Conservation (phyloP, 2,113 vertebrate genomes). For the Cyanistes caeruleus region DNA sequence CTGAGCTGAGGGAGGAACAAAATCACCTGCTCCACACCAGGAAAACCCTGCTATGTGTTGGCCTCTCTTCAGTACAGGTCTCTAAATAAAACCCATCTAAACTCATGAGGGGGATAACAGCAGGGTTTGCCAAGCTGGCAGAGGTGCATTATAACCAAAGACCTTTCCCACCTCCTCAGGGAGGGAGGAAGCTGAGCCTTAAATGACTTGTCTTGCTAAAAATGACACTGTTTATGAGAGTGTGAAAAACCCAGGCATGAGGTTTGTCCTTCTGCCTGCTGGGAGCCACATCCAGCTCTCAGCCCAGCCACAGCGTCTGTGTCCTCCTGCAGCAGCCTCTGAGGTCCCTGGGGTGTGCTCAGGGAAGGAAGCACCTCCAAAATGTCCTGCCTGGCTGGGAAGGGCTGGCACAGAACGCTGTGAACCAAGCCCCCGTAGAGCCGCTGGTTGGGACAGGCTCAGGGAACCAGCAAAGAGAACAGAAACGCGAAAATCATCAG, state of each 20-base stretch:
- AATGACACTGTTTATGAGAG: not conserved
- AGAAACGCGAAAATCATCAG: not conserved
- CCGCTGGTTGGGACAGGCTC: not conserved
- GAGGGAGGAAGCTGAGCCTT: not conserved
- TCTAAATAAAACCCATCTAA: not conserved
- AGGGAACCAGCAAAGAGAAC: not conserved
- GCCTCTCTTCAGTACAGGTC: not conserved
- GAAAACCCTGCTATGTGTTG: rapidly evolving
- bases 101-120: not conserved
- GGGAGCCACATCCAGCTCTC: not conserved
- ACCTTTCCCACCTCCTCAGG: not conserved
- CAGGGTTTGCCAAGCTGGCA: not conserved
- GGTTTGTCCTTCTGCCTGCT: not conserved
- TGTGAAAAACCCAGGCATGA: not conserved
- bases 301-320: not conserved
- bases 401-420: not conserved
- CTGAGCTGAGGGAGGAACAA: not conserved
- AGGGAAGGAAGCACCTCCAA: not conserved
- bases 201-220: not conserved
- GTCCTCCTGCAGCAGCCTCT: not conserved
- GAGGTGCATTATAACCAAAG: not conserved
- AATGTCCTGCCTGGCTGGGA: not conserved
- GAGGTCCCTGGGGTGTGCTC: not conserved
- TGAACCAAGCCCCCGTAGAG: not conserved
- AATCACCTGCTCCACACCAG: not conserved